These are phyloP conservation scores for Enteromius afrohamiltoni DNA, from an alignment of 2,797 vertebrate genomes.

Conservation along the genomic window DNA sequence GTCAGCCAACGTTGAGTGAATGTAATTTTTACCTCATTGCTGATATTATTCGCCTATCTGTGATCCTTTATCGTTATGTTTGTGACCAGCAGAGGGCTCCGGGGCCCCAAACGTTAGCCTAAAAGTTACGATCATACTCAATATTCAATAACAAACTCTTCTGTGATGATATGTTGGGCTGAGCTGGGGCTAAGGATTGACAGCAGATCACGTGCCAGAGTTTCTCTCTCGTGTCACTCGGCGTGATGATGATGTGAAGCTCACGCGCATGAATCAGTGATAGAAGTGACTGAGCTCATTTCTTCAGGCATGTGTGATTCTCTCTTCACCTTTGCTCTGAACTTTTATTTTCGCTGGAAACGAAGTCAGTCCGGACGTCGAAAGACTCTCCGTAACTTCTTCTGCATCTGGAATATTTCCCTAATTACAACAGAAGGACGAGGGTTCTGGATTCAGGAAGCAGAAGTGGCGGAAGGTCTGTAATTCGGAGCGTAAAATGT, in stretches of 20 bases:
- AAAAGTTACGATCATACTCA: neutral
- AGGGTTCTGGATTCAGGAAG: neutral
- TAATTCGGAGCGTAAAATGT: neutral
- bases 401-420: neutral
- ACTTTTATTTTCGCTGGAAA: neutral
- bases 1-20: neutral
- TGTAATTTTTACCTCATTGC: neutral
- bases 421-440: neutral
- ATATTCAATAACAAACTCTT: neutral
- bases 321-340: neutral
- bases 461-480: neutral
- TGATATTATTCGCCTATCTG: neutral
- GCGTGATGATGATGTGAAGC: neutral
- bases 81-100: constrained; percentile 7
- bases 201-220: neutral
- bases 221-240: neutral
- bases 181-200: neutral
- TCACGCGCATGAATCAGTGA: neutral
- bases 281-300: neutral
- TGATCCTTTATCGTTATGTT: neutral
- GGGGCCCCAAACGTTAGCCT: neutral
- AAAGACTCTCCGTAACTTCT: neutral
- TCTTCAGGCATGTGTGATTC: too few species aligned
- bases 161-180: neutral
- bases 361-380: neutral